phyloP scores from a whole-genome alignment of 2,113 vertebrate genomes.

The Brachionichthys hirsutus region DNA sequence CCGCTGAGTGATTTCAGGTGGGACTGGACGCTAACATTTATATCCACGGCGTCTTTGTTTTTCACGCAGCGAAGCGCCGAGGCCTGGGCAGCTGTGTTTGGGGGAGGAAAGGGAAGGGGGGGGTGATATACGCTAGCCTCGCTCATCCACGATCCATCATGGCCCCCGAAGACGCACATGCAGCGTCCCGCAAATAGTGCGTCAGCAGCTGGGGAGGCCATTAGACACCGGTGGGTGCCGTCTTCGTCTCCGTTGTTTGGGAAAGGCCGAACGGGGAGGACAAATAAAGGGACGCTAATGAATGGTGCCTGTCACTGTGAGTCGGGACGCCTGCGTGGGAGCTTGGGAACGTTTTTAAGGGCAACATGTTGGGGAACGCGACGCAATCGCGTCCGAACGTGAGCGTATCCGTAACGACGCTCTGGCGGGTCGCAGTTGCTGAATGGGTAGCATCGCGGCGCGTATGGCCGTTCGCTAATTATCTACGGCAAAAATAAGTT shows the following conservation, averaged over 20 bases:
- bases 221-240: conserved; percentile 58
- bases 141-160: conserved; percentile 62
- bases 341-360: conserved; percentile 14
- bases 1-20: conserved; percentile 55
- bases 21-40: conserved; percentile 53
- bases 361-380: not conserved
- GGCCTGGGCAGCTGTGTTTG: conserved; percentile 81
- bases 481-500: not conserved
- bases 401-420: too few species aligned
- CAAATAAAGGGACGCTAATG: conserved; percentile 51
- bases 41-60: conserved; percentile 44
- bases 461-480: too few species aligned
- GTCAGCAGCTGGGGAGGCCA: conserved; percentile 71
- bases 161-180: conserved; percentile 54
- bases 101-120: conserved; percentile 70
- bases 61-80: not conserved
- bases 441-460: too few species aligned
- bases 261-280: conserved; percentile 40
- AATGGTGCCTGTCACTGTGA: conserved; percentile 54
- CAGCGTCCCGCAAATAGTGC: conserved; percentile 65
- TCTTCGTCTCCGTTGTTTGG: conserved; percentile 57
- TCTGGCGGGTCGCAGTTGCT: too few species aligned
- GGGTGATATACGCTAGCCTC: conserved; percentile 63
- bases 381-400: too few species aligned
- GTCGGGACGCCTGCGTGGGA: conserved; percentile 23